Evolutionary conservation across 1,140 invertebrate genomes (phyloP), one percentile per base, ranked within the genome.

Genomic region (Mizuhopecten yessoensis): DNA sequence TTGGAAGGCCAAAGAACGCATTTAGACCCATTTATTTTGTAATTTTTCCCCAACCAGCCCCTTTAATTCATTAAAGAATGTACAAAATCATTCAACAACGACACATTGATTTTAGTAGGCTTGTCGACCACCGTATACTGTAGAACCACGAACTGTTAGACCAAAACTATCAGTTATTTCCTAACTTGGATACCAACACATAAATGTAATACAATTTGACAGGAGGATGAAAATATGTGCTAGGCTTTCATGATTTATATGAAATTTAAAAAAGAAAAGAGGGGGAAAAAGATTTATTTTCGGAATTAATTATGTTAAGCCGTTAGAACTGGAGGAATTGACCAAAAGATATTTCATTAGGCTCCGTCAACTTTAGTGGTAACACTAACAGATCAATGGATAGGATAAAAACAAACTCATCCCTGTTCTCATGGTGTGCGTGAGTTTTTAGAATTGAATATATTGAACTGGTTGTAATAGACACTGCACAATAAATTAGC

Each of bases 401-500:
- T 23, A 15, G 45, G 3, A 75, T 75, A 29, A n/a, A 75, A 75
- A 15, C 7, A 57, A 57, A 57, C 13, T 20, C 45, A 57, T n/a
- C 57, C 0, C 5, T 29, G 57, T 29, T 75, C 9, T 29, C n/a
- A 75, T 29, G 42, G 42, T 75, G 23, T 75, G 57, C 57, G n/a
- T 29, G 57, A 75, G 57, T 29, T 75, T 75, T 75, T 23, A 75
- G 57, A 75, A 75, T 75, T 75, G 23, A 75, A 75, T 75, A 75
- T 75, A 75, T 75, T 75, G 57, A 75, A 75, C 17, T 75, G 9
- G 23, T 75, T n/a, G 57, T 75, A 75, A 75, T 75, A 29, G 57
- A 75, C 23, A 75, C 57, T 75, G 57, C 23, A 75, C 57, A 75
- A 75, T 75, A 75, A 75, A 75, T 75, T 75, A 75, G 57, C 23